Conservation (phyloP, 2,888 invertebrate species). For the Napeogenes inachia region DNA sequence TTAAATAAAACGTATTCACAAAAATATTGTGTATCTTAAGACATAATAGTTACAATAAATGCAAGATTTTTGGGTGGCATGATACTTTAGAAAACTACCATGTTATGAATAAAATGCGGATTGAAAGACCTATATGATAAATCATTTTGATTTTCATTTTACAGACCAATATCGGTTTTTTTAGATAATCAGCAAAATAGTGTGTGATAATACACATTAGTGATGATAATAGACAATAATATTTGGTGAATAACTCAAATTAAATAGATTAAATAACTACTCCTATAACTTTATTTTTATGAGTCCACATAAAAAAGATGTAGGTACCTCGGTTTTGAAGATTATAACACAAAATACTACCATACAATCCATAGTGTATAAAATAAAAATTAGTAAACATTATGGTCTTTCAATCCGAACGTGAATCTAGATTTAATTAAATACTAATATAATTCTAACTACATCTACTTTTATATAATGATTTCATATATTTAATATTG, state of each 20-base stretch:
- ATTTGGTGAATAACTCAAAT: too few species aligned
- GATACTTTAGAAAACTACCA: slow-evolving; percentile 24
- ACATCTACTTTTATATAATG: slow-evolving; percentile 39
- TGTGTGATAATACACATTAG: too few species aligned
- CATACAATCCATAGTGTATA: too few species aligned
- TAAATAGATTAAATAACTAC: too few species aligned
- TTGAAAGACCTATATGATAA: slow-evolving; percentile 22
- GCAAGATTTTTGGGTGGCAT: slow-evolving; percentile 72
- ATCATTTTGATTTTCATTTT: too few species aligned
- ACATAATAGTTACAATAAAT: slow-evolving; percentile 61
- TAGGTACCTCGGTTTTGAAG: too few species aligned
- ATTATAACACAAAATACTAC: too few species aligned
- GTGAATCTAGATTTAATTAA: slow-evolving; percentile 36
- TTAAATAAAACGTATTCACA: slow-evolving; percentile 53
- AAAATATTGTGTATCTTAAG: slow-evolving; percentile 50
- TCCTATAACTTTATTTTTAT: too few species aligned
- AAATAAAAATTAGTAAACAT: not conserved
- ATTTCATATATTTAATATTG: slow-evolving; percentile 43
- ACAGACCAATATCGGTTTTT: too few species aligned
- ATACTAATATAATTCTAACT: slow-evolving; percentile 41
- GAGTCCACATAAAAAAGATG: too few species aligned
- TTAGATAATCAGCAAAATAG: too few species aligned
- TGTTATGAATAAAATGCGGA: slow-evolving; percentile 14
- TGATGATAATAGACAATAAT: too few species aligned
- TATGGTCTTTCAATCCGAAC: slow-evolving; percentile 22